Evolutionary conservation across 2,888 invertebrate genomes (phyloP).

Genomic region (Bibio marci): DNA sequence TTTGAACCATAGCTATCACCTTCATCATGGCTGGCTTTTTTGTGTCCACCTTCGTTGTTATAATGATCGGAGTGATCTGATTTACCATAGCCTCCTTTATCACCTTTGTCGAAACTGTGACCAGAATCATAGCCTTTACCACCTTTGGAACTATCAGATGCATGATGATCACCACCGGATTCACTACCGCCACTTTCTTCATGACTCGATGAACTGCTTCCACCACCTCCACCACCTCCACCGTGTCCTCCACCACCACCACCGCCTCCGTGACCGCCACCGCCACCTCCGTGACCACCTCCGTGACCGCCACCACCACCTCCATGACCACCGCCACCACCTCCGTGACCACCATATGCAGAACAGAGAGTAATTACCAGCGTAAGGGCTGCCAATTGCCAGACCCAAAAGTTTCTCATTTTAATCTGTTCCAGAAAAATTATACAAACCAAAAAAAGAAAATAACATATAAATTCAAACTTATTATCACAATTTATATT

Average conservation of each 20-base stretch:
- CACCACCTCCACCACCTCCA: background rate
- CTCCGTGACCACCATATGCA: background rate
- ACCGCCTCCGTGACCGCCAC: background rate
- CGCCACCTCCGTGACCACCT: background rate
- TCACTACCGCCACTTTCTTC: slow-evolving; percentile 16
- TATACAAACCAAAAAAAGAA: too few species aligned
- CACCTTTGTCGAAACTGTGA: slow-evolving; percentile 62
- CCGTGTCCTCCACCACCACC: background rate
- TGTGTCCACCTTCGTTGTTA: slow-evolving; percentile 60
- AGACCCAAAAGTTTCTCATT: slow-evolving; percentile 2
- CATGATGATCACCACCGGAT: slow-evolving; percentile 20
- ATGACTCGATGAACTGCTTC: background rate
- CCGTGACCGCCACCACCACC: background rate
- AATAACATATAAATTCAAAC: too few species aligned
- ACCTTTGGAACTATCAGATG: slow-evolving; percentile 48
- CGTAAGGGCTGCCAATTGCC: background rate
- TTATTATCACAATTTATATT: too few species aligned
- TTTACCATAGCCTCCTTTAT: slow-evolving; percentile 60
- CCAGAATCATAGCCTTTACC: slow-evolving; percentile 63
- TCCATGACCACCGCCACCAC: background rate
- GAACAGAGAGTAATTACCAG: slow-evolving; percentile 1
- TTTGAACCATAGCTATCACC: slow-evolving; percentile 59
- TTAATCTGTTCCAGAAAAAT: background rate
- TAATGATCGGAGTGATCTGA: slow-evolving; percentile 63
- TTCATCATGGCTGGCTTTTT: slow-evolving; percentile 65